Base-by-base conservation (phyloP, 2,113 vertebrate genomes). In the Apistogramma diplotaenia region DNA sequence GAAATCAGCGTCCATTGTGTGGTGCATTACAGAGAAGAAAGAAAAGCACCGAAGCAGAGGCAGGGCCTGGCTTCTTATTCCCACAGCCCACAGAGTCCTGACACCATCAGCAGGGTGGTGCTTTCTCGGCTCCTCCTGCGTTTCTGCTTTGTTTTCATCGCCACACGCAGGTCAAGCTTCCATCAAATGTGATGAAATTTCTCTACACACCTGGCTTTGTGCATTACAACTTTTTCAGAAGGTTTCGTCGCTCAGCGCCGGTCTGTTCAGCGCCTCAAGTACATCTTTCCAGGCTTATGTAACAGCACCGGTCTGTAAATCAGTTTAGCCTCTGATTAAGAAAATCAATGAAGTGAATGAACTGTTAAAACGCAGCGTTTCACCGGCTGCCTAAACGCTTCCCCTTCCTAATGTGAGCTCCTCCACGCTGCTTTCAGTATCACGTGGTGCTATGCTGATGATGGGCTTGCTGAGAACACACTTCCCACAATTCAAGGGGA, bases 241-340 rank as follows among this genome's bases (percentile, higher is more conserved):
- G 6, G 5, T 51, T 70, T 13, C 5, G 56, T 55, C 23, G 57
- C 25, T 43, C 3, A 21, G 5, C 37, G 27, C 65, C 23, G 29
- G 53, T 37, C 51, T 13, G 11, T 82, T 82, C 46, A 40, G 82
- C 5, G 53, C 29, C 70, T 25, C 10, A 2, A 37, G n/a, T 51
- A 55, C 8, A 35, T 67, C 54, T 54, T 74, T 15, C 51, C 9
- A 27, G 31, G 29, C 23, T 76, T 72, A 67, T 31, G 62, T 43
- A 85, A 56, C 73, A 43, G 70, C 40, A 0, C 60, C 3, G 59
- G 46, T 23, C 53, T 73, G 79, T 56, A 76, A 82, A 82, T 84
- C 53, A 4, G 43, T 87, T 88, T 76, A 79, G 76, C 75, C 74
- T 90, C 73, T 83, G 55, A 90, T 91, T 87, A 87, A 77, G 74